These are phyloP conservation scores for Forpus xanthops DNA, from an alignment of 2,797 vertebrate genomes.

Conservation along the genomic window DNA sequence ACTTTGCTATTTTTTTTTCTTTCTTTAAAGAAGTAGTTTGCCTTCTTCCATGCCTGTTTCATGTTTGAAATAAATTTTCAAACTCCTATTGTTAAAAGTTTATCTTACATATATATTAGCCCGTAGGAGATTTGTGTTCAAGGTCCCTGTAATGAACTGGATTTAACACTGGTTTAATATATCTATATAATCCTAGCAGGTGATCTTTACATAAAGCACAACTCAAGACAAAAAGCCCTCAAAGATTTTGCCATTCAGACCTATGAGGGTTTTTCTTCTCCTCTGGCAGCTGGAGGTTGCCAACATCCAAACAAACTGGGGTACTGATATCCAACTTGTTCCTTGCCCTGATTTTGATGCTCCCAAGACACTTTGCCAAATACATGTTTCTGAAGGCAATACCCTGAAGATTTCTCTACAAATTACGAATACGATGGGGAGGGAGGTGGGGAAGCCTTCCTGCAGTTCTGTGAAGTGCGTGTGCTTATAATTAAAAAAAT, in stretches of 20 bases:
- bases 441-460: neutral
- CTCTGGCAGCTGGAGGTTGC: neutral
- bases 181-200: neutral
- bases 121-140: neutral
- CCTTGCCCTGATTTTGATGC: neutral
- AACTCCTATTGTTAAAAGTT: neutral
- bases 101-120: neutral
- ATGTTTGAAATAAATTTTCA: neutral
- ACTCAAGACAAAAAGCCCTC: neutral
- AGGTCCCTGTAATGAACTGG: neutral
- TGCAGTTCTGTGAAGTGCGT: neutral
- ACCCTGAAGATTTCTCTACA: neutral
- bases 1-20: neutral
- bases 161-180: neutral
- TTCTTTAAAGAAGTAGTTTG: neutral
- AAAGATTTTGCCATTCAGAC: neutral
- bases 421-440: neutral
- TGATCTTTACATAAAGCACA: neutral
- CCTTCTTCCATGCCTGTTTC: neutral
- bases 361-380: neutral
- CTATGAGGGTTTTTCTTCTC: neutral
- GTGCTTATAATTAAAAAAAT: neutral
- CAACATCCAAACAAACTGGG: neutral
- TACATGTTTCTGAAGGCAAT: neutral
- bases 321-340: neutral